Conservation (phyloP, 2,888 invertebrate species). For the Choristoneura rosaceana region DNA sequence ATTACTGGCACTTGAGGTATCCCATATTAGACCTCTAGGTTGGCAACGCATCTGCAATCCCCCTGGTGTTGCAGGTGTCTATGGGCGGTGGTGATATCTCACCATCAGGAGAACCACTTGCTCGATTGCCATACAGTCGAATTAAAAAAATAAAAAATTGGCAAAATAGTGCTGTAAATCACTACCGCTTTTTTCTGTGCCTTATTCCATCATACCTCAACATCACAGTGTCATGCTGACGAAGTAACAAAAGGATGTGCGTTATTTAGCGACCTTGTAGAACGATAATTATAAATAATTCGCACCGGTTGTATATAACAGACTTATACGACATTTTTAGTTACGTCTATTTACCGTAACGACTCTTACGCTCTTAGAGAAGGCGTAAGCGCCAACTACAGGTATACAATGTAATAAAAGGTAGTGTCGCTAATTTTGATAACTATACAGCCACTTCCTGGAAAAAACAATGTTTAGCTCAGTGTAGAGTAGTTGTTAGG, state of each 20-base stretch:
- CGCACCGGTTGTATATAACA: constrained; percentile 15
- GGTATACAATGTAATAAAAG: background rate
- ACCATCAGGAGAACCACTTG: no score
- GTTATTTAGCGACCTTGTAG: constrained; percentile 44
- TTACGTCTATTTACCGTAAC: background rate
- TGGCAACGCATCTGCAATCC: no score
- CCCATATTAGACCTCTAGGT: no score
- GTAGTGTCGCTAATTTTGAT: background rate
- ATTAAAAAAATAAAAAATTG: no score
- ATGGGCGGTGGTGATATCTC: no score
- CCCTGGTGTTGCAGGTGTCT: no score
- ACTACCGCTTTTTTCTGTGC: constrained; percentile 24
- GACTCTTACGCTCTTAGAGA: background rate
- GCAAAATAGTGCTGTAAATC: background rate
- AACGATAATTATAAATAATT: constrained; percentile 47
- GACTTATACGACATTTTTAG: background rate
- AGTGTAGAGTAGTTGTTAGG: no score
- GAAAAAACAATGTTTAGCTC: no score
- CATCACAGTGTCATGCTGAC: constrained; percentile 27
- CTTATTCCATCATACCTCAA: constrained; percentile 13
- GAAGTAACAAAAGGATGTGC: constrained; percentile 47
- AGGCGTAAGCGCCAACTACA: background rate
- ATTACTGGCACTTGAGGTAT: no score
- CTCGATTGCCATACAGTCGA: no score
- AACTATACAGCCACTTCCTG: no score